Conservation (phyloP, 2,113 vertebrate species). For the Tylochromis polylepis region DNA sequence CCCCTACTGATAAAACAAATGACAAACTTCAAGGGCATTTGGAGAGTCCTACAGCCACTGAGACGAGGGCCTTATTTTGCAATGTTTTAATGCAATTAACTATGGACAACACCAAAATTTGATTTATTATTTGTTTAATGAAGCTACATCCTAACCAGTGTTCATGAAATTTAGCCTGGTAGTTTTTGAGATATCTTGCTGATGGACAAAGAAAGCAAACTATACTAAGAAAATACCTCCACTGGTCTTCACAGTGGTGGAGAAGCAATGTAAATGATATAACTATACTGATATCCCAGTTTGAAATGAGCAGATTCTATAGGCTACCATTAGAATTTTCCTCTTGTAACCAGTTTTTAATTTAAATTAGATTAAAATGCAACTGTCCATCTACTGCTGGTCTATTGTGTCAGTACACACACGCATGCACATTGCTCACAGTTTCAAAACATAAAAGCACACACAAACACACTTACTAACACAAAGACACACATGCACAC, state of each 20-base stretch:
- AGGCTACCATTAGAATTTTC: background rate
- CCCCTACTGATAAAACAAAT: background rate
- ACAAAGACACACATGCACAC: background rate
- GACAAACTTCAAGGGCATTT: background rate
- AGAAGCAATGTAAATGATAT: background rate
- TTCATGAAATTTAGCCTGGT: background rate
- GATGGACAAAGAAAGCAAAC: background rate
- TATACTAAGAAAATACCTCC: background rate
- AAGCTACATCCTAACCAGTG: background rate
- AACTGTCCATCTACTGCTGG: background rate
- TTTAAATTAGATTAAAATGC: background rate
- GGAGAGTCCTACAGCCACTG: background rate
- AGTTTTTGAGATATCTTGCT: background rate
- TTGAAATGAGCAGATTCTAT: background rate
- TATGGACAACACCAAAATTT: fast-evolving
- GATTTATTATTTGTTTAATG: background rate
- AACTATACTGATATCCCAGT: background rate
- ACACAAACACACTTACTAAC: background rate
- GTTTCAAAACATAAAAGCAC: background rate
- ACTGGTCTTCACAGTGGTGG: background rate
- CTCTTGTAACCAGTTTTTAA: background rate
- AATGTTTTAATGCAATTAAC: background rate
- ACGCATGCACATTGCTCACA: background rate
- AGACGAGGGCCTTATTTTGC: background rate
- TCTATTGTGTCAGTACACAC: background rate